Evolutionary conservation across 2,113 vertebrate genomes (phyloP).

Genomic region (Panthera uncia): DNA sequence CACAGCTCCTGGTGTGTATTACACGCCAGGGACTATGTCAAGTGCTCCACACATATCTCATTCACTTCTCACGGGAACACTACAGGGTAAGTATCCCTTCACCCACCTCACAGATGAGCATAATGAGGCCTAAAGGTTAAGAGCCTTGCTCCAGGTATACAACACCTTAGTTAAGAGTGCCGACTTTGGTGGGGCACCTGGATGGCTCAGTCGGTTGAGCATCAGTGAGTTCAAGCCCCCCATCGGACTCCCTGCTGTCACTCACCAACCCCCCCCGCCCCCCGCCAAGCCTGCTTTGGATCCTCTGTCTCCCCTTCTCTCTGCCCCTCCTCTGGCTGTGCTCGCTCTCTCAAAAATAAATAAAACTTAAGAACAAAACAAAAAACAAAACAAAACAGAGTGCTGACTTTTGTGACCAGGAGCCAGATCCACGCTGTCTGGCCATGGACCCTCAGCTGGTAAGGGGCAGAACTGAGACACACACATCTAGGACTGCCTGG

Average conservation of each 20-base stretch:
- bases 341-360: too few relatives aligned
- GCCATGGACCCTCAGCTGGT: not conserved
- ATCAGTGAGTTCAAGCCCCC: too few relatives aligned
- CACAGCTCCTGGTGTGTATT: not conserved
- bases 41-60: not conserved
- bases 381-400: not conserved
- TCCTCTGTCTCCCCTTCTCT: too few relatives aligned
- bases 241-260: too few relatives aligned
- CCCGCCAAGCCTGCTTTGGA: too few relatives aligned
- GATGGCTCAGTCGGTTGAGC: too few relatives aligned
- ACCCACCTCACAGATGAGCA: not conserved
- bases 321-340: too few relatives aligned
- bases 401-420: not conserved
- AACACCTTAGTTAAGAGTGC: not conserved
- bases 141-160: not conserved
- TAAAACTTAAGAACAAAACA: too few relatives aligned
- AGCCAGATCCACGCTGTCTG: not conserved
- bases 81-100: not conserved
- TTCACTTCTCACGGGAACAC: not conserved
- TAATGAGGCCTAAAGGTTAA: not conserved
- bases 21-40: rapidly evolving
- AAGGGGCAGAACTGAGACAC: not conserved
- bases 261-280: too few relatives aligned
- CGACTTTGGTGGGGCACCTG: not conserved
- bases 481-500: not conserved